Evolutionary conservation across 2,797 vertebrate genomes (phyloP), one percentile per base, ranked within the genome.

Genomic region (Mormyrops boulengeri): DNA sequence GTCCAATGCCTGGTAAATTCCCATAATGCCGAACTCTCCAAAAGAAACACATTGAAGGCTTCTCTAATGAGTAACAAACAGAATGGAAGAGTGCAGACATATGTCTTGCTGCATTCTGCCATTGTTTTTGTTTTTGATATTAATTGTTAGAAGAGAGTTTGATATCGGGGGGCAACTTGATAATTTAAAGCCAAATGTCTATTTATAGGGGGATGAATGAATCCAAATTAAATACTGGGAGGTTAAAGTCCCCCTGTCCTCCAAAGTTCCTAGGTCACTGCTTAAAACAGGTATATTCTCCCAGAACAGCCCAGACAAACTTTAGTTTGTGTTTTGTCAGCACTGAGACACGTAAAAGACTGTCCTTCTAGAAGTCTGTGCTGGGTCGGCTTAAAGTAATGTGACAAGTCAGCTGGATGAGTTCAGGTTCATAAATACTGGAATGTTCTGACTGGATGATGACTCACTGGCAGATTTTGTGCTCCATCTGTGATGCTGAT

Each of bases 361-460:
- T 69, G 50, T 9, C 88, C 7, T 2, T 69, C 41, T 22, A 4
- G 30, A 57, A n/a, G n/a, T 90, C 90, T 91, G 90, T 88, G 5
- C 92, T 91, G 57, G 90, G 60, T 91, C 92, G 93, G 91, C 82
- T 91, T 89, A 87, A 26, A 62, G 19, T 89, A 53, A 91, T 91
- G 49, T 34, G 89, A 91, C 89, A 60, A 89, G 88, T 90, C 90
- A 93, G 92, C 90, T 91, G 92, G 94, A 94, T 94, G 93, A 91
- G 92, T 94, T 92, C 91, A 92, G 90, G 93, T 94, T 89, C 91
- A 94, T 90, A 93, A 92, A 92, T 92, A 91, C 85, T 90, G 86
- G 88, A 91, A 88, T 91, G 69, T 87, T 93, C 89, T 92, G 89
- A 92, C 91, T 92, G 90, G 90, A 91, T 93, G 89, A 91, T 92